phyloP scores from a whole-genome alignment of 2,113 vertebrate species.

The Albula glossodonta region DNA sequence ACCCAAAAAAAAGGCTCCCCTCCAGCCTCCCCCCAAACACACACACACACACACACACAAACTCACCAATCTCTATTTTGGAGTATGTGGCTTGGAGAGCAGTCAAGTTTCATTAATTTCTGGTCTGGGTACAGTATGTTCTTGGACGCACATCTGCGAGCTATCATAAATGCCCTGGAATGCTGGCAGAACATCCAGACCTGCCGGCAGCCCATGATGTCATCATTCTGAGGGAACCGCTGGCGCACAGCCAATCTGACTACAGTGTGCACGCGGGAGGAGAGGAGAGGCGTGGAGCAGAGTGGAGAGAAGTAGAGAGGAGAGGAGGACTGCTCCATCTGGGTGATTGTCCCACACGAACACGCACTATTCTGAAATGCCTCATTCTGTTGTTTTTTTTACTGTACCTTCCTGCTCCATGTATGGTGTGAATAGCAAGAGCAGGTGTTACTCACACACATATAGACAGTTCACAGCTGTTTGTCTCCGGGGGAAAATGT shows the following conservation, averaged over 20 bases:
- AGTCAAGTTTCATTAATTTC: conserved; percentile 99
- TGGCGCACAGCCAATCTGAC: conserved; percentile 74
- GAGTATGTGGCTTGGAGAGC: conserved; percentile 90
- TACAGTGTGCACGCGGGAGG: conserved; percentile 37
- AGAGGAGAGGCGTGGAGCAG: background rate
- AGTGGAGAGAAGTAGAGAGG: background rate
- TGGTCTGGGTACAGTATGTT: conserved; percentile 99
- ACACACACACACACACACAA: conserved; percentile 20
- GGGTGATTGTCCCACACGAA: conserved; percentile 7
- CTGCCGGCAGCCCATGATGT: conserved; percentile 95
- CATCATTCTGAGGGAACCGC: conserved; percentile 89
- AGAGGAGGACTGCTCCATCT: background rate
- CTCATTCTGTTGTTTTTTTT: conserved; percentile 54
- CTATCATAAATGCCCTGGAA: conserved; percentile 98
- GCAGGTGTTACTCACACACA: conserved; percentile 31
- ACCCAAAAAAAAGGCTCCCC: background rate
- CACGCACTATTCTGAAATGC: conserved; percentile 47
- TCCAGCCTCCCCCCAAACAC: conserved; percentile 14
- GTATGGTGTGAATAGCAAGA: conserved; percentile 24
- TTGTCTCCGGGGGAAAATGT: background rate
- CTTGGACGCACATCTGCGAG: conserved; percentile 99
- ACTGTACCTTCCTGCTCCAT: conserved; percentile 40
- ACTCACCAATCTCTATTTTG: conserved; percentile 50
- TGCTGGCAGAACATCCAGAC: conserved; percentile 99
- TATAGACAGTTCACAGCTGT: background rate